phyloP scores from a whole-genome alignment of 2,797 vertebrate species.

The Emys orbicularis region DNA sequence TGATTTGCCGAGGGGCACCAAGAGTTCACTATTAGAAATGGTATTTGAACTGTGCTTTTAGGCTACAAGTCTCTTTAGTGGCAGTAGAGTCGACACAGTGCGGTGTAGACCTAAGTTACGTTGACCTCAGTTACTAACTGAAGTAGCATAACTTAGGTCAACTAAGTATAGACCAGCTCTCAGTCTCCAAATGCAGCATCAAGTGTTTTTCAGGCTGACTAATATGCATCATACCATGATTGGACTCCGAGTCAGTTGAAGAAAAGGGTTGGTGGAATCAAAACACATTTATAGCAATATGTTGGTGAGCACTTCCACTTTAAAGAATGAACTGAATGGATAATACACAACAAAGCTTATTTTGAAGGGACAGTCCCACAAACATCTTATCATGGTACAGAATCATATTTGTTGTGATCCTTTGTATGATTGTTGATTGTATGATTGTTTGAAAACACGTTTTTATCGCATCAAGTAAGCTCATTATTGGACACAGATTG shows the following conservation, averaged over 20 bases:
- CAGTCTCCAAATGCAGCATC: fast-evolving
- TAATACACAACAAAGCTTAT: not conserved
- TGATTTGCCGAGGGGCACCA: not conserved
- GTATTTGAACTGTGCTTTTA: not conserved
- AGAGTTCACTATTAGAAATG: not conserved
- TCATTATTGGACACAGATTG: not conserved
- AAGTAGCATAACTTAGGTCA: no score
- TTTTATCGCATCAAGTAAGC: not conserved
- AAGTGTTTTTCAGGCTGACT: not conserved
- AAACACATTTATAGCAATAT: no score
- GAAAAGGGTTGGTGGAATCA: not conserved
- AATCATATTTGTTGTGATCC: no score
- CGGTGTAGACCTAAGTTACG: no score
- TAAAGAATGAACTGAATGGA: not conserved
- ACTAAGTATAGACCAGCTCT: not conserved
- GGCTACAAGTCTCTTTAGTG: not conserved
- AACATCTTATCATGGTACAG: not conserved
- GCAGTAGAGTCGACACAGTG: not conserved
- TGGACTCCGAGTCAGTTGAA: not conserved
- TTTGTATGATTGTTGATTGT: no score
- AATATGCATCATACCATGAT: no score
- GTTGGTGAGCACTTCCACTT: not conserved
- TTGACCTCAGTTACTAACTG: no score
- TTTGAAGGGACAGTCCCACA: not conserved
- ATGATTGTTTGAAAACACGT: no score